Evolutionary conservation across 2,113 vertebrate genomes (phyloP).

Genomic region (Carlito syrichta): DNA sequence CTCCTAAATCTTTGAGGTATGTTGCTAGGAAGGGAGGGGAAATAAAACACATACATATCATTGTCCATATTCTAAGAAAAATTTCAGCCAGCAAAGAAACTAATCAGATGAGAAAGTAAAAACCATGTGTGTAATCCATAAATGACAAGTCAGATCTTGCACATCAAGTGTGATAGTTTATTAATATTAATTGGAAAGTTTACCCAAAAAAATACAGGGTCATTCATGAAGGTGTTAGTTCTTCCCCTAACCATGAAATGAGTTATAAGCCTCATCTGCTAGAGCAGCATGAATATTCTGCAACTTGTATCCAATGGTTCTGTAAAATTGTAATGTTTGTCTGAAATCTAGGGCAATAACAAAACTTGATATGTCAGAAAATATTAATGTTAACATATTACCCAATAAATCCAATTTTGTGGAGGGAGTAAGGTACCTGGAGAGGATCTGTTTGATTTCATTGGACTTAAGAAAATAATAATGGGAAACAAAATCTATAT

Average conservation of each 20-base stretch:
- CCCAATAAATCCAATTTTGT: not conserved
- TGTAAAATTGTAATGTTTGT: not conserved
- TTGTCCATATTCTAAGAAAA: not conserved
- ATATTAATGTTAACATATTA: not conserved
- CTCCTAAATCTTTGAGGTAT: not conserved
- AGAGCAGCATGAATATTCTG: not conserved
- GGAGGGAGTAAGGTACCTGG: not conserved
- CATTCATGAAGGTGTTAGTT: constrained; percentile 39
- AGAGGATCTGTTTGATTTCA: not conserved
- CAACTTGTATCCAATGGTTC: not conserved
- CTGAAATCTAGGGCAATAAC: not conserved
- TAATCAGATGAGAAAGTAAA: not conserved
- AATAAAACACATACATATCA: not conserved
- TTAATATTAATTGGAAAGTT: not conserved
- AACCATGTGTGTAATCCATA: not conserved
- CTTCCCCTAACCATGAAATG: not conserved
- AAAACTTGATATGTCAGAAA: not conserved
- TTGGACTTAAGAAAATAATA: not conserved
- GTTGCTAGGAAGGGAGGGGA: not conserved
- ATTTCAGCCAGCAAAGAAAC: not conserved
- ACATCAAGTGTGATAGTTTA: not conserved
- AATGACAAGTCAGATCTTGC: not conserved
- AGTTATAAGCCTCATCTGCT: not conserved
- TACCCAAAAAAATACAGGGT: not conserved
- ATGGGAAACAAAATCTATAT: not conserved